These are phyloP conservation scores for Watsonalla binaria DNA, from an alignment of 2,888 invertebrate species.

Conservation along the genomic window DNA sequence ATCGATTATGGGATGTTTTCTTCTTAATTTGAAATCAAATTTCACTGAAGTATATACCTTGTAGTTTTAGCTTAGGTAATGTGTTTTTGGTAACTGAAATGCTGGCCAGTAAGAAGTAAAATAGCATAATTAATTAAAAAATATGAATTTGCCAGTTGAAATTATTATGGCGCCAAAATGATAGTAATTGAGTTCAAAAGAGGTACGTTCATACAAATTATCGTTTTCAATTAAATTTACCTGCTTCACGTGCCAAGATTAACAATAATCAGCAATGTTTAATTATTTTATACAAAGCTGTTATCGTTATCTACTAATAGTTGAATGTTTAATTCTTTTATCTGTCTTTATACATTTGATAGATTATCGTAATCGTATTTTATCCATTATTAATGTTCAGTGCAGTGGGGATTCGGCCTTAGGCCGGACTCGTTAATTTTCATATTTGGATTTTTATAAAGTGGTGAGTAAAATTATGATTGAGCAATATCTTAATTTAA, in stretches of 20 bases:
- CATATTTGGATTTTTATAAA: slow-evolving; percentile 13
- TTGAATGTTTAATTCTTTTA: slow-evolving; percentile 17
- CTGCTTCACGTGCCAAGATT: not conserved
- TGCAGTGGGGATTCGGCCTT: slow-evolving; percentile 44
- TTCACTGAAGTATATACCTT: too few species aligned
- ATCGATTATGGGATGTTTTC: too few species aligned
- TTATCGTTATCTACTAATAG: not conserved
- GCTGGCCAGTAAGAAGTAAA: too few species aligned
- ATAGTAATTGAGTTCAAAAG: too few species aligned
- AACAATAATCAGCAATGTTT: not conserved
- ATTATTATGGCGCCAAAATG: too few species aligned
- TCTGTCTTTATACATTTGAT: slow-evolving; percentile 26
- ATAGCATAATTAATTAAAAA: too few species aligned
- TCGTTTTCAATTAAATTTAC: not conserved
- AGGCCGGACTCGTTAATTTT: slow-evolving; percentile 32
- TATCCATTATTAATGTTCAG: slow-evolving; percentile 36
- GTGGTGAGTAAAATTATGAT: slow-evolving; percentile 35
- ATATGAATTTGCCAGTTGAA: too few species aligned
- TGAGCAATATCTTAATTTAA: slow-evolving; percentile 6
- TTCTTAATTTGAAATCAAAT: too few species aligned
- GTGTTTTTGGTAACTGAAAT: too few species aligned
- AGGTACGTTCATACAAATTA: too few species aligned
- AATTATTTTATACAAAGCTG: not conserved
- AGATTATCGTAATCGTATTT: slow-evolving; percentile 43
- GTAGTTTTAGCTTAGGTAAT: too few species aligned